These are phyloP conservation scores for Helicolenus hilgendorfi DNA, from an alignment of 2,797 vertebrate genomes.

Conservation along the genomic window DNA sequence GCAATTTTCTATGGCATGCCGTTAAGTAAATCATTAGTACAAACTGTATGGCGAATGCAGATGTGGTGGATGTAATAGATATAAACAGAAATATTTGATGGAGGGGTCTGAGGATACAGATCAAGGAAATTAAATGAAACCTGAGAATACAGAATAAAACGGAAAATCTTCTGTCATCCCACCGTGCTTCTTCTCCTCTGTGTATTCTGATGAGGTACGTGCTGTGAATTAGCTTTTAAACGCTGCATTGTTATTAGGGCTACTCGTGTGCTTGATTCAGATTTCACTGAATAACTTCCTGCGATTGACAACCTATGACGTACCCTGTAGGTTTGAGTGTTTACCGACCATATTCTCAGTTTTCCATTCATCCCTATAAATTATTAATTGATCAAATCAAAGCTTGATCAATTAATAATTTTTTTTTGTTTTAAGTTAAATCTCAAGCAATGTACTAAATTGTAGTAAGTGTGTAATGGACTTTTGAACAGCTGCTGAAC, in stretches of 20 bases:
- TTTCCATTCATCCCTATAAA: neutral
- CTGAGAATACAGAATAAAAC: constrained; percentile 7
- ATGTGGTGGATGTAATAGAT: neutral
- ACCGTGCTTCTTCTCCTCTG: neutral
- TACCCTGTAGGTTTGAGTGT: neutral
- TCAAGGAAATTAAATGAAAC: constrained; percentile 6
- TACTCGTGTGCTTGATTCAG: neutral
- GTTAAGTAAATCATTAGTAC: constrained; percentile 33
- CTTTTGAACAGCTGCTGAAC: neutral
- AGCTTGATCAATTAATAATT: neutral
- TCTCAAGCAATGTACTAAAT: neutral
- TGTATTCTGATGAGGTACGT: neutral
- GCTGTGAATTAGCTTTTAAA: neutral
- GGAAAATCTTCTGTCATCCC: neutral
- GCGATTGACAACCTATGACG: neutral
- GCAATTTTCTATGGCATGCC: constrained; percentile 60
- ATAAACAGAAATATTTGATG: neutral
- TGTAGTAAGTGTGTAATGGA: neutral
- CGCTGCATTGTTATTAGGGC: neutral
- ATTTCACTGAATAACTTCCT: neutral
- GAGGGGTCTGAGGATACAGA: neutral
- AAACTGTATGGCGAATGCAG: constrained; percentile 1
- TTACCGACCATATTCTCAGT: neutral
- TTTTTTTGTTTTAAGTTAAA: neutral
- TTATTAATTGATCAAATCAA: neutral